These are phyloP conservation scores for Dipus sagitta DNA, from an alignment of 2,797 vertebrate species.

Conservation along the genomic window DNA sequence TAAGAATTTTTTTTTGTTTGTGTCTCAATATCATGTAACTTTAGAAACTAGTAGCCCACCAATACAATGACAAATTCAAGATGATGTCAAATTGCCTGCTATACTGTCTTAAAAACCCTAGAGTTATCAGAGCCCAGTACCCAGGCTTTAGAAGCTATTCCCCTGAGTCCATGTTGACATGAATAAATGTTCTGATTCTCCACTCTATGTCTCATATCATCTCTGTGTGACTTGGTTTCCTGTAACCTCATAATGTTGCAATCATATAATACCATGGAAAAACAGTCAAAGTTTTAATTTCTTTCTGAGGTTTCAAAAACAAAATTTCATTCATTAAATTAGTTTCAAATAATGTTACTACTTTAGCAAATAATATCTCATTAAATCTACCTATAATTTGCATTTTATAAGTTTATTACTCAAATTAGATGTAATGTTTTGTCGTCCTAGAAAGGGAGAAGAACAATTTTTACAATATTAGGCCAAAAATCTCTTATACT, in stretches of 20 bases:
- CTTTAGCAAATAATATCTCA: conserved; percentile 2
- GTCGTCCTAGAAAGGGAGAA: not conserved
- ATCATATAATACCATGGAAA: not conserved
- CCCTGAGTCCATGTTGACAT: no score
- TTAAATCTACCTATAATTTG: not conserved
- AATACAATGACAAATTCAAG: no score
- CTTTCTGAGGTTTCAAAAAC: conserved; percentile 16
- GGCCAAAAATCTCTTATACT: not conserved
- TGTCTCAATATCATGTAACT: no score
- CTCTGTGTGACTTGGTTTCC: no score
- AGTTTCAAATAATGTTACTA: conserved; percentile 22
- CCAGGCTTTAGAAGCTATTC: no score
- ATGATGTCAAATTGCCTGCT: no score
- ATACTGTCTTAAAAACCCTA: no score
- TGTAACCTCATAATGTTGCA: not conserved
- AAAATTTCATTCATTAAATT: conserved; percentile 22
- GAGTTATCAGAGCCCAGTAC: no score
- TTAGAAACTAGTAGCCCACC: no score
- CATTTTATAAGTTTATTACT: not conserved
- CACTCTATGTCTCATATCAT: no score
- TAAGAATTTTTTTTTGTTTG: no score
- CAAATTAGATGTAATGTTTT: not conserved
- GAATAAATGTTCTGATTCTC: no score
- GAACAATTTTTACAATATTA: not conserved
- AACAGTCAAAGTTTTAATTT: not conserved